A percentile compares a stretch with the other conserved stretches of the same genome.
These are phyloP conservation scores for Tinamus guttatus DNA, from an alignment of 2,113 vertebrate species.

Conservation along the genomic window DNA sequence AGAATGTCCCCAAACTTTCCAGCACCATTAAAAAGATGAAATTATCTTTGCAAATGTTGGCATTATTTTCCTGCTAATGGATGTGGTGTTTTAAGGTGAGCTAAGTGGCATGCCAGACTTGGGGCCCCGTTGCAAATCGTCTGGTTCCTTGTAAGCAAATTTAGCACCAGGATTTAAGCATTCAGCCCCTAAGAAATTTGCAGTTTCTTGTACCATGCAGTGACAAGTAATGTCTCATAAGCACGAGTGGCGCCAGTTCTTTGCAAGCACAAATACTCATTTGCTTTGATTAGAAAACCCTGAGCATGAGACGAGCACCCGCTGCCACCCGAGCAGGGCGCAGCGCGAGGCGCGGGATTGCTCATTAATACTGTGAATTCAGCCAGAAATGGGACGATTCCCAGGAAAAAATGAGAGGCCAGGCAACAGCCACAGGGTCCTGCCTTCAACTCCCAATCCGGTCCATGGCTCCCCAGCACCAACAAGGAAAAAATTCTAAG, in stretches of 20 bases:
- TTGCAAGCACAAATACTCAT: neutral
- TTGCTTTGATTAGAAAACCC: slow-evolving; percentile 26
- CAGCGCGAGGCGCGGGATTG: neutral
- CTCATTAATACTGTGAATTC: slow-evolving; percentile 83
- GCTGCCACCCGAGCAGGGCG: too few relatives aligned
- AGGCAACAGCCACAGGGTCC: too few relatives aligned
- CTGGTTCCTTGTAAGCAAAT: slow-evolving; percentile 69
- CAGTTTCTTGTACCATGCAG: neutral
- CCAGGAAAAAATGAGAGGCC: slow-evolving; percentile 50
- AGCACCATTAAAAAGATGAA: slow-evolving; percentile 64
- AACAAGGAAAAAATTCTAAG: neutral
- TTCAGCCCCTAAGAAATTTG: neutral
- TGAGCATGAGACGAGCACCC: too few relatives aligned
- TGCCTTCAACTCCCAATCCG: neutral
- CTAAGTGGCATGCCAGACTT: slow-evolving; percentile 77
- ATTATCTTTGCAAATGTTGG: slow-evolving; percentile 78
- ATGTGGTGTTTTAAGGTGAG: slow-evolving; percentile 70
- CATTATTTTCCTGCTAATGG: slow-evolving; percentile 77
- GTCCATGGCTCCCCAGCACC: too few relatives aligned
- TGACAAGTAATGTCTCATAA: neutral
- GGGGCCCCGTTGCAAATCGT: slow-evolving; percentile 13
- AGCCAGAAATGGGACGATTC: slow-evolving; percentile 77
- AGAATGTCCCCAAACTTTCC: too few relatives aligned
- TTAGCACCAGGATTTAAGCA: slow-evolving; percentile 29
- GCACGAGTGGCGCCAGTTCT: neutral